These are phyloP conservation scores for Pelosia muscerda DNA, from an alignment of 2,888 invertebrate genomes.

Conservation along the genomic window DNA sequence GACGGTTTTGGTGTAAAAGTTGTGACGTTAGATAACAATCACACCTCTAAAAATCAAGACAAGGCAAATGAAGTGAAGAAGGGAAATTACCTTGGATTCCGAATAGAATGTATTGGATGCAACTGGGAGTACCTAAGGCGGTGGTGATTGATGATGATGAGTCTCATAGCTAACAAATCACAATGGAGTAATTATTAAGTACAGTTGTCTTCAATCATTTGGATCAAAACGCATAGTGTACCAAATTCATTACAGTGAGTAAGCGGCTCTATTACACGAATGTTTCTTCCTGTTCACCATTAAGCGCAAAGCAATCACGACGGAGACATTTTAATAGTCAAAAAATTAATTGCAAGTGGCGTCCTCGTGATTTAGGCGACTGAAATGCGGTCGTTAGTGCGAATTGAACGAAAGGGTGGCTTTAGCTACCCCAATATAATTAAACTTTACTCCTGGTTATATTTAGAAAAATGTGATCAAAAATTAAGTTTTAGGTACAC, in stretches of 20 bases:
- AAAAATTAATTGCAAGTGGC: conserved; percentile 83
- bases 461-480: conserved; percentile 57
- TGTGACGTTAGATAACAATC: too few species aligned
- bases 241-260: background rate
- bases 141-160: too few species aligned
- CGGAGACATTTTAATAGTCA: conserved; percentile 65
- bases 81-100: too few species aligned
- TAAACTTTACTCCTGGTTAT: conserved; percentile 70
- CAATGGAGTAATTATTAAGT: too few species aligned
- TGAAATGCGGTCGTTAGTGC: conserved; percentile 82
- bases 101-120: too few species aligned
- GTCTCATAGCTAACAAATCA: too few species aligned
- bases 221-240: background rate
- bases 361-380: conserved; percentile 77
- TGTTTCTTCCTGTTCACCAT: conserved; percentile 39
- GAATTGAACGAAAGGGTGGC: conserved; percentile 78
- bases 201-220: background rate
- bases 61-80: too few species aligned
- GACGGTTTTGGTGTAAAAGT: too few species aligned
- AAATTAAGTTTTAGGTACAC: conserved; percentile 31
- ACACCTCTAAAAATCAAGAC: too few species aligned
- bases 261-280: conserved; percentile 20
- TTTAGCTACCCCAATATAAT: conserved; percentile 74
- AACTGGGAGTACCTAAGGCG: too few species aligned
- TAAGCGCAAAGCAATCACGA: conserved; percentile 56